phyloP scores from a whole-genome alignment of 2,113 vertebrate species.

The Zosterops pallidus region DNA sequence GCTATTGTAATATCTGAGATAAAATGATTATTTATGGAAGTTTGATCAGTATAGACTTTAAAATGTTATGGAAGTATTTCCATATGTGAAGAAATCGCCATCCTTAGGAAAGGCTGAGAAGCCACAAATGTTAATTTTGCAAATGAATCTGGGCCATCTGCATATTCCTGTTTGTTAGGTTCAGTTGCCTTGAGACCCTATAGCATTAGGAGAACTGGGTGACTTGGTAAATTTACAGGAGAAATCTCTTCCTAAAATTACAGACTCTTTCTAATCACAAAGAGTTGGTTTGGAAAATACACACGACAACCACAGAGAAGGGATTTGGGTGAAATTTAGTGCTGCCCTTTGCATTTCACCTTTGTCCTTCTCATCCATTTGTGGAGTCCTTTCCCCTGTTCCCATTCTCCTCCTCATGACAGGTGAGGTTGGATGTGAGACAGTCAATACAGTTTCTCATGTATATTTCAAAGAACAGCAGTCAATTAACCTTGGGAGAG shows the following conservation, averaged over 20 bases:
- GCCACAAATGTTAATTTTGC: background rate
- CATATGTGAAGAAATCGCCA: background rate
- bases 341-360: slow-evolving; percentile 34
- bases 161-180: background rate
- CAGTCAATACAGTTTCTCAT: slow-evolving; percentile 69
- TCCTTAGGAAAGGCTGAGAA: background rate
- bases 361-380: slow-evolving; percentile 44
- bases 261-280: background rate
- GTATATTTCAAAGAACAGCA: slow-evolving; percentile 71
- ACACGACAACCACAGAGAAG: background rate
- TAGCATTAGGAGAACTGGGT: background rate
- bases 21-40: background rate
- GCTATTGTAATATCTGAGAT: background rate
- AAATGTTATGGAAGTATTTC: background rate
- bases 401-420: slow-evolving; percentile 34
- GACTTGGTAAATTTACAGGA: background rate
- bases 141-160: background rate
- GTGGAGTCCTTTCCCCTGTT: slow-evolving; percentile 24
- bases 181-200: background rate
- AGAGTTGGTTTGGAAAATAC: background rate
- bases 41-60: background rate
- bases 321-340: background rate
- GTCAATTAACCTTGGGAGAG: slow-evolving; percentile 74
- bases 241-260: background rate
- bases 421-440: slow-evolving; percentile 61